phyloP scores from a whole-genome alignment of 2,113 vertebrate genomes.

The Phylloscopus trochiloides region DNA sequence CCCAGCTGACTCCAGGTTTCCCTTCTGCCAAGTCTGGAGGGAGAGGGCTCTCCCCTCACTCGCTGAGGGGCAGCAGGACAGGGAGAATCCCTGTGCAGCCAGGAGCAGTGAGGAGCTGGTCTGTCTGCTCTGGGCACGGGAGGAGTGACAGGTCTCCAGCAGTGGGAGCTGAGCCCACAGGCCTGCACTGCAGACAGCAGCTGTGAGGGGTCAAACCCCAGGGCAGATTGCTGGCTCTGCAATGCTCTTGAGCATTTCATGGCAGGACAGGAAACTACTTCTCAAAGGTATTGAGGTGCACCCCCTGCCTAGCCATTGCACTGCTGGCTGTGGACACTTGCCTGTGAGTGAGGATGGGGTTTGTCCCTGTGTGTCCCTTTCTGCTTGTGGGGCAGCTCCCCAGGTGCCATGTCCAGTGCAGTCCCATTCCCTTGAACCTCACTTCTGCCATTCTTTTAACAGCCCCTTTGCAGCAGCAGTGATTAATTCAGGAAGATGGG shows the following conservation, averaged over 20 bases:
- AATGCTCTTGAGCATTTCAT: accelerated
- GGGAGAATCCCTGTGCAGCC: neutral
- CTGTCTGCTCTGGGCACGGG: neutral
- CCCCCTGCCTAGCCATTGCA: neutral
- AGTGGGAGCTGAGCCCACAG: neutral
- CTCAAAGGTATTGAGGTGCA: accelerated
- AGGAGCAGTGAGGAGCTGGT: neutral
- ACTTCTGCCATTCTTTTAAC: neutral
- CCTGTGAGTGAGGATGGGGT: accelerated
- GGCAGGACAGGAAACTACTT: neutral
- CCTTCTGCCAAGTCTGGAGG: conserved; percentile 44
- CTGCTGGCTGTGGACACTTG: neutral
- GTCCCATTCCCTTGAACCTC: neutral
- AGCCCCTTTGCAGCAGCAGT: neutral
- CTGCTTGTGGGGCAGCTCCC: neutral
- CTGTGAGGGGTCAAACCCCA: neutral
- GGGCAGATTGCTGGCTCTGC: neutral
- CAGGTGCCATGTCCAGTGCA: neutral
- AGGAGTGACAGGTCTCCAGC: neutral
- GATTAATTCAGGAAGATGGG: neutral
- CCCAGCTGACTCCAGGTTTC: conserved; percentile 40
- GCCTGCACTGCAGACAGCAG: neutral
- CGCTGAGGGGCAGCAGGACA: neutral
- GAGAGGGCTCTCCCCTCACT: neutral
- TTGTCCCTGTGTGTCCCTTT: neutral